These are phyloP conservation scores for Paramormyrops hopkinsi DNA, from an alignment of 2,797 vertebrate genomes.

Conservation along the genomic window DNA sequence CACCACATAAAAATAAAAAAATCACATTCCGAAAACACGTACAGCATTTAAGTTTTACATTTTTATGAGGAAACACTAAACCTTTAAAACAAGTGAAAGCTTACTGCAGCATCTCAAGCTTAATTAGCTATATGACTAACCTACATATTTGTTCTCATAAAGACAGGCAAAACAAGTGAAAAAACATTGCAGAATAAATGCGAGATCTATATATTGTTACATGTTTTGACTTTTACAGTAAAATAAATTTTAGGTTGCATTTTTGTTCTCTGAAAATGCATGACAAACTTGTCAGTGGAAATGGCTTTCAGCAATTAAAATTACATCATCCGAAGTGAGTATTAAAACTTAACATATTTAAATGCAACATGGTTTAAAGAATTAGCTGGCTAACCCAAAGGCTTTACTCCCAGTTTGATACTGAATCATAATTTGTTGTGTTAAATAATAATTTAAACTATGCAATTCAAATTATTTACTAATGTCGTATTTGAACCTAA, in stretches of 20 bases:
- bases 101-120: background rate
- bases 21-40: background rate
- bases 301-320: background rate
- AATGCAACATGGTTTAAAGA: constrained; percentile 2
- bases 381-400: background rate
- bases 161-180: background rate
- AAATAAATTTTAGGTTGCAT: background rate
- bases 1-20: background rate
- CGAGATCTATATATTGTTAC: background rate
- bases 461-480: constrained; percentile 8
- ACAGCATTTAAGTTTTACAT: background rate
- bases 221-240: background rate
- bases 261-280: background rate
- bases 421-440: background rate
- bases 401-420: constrained; percentile 1
- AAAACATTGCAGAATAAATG: background rate
- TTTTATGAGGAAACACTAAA: background rate
- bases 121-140: background rate
- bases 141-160: constrained; percentile 2
- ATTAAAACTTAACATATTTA: background rate
- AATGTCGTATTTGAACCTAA: background rate
- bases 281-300: background rate
- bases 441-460: background rate
- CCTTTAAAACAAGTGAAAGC: background rate
- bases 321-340: background rate